phyloP scores from a whole-genome alignment of 37 sponge, comb jelly and placozoan species.

The Spongia lamella region DNA sequence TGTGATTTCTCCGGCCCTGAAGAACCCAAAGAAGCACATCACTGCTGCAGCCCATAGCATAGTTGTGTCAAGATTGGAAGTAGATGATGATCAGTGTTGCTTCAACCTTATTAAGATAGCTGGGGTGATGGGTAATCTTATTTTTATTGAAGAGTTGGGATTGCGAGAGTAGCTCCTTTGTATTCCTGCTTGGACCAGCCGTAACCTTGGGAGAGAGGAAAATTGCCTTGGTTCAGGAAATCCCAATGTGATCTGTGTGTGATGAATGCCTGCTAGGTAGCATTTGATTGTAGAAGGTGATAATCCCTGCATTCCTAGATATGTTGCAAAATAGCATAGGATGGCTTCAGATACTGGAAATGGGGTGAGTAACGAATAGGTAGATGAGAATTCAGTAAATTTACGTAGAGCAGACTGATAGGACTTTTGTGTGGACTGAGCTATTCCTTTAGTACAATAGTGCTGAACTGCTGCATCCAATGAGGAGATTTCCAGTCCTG shows the following conservation, averaged over 20 bases:
- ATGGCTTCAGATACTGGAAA: conserved; percentile 43
- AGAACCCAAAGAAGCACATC: too few species aligned
- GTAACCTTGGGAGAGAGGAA: conserved; percentile 39
- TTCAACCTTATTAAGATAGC: too few species aligned
- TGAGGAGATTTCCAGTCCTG: conserved; percentile 51
- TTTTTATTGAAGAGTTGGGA: not conserved
- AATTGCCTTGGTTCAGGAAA: conserved; percentile 33
- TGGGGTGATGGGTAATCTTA: too few species aligned
- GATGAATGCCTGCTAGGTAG: conserved; percentile 53
- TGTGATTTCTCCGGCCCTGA: too few species aligned
- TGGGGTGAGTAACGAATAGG: conserved; percentile 13
- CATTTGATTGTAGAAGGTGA: conserved; percentile 43
- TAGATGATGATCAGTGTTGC: too few species aligned
- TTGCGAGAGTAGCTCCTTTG: not conserved
- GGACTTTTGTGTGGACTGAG: conserved; percentile 41
- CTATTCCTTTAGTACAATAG: conserved; percentile 31
- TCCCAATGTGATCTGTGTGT: conserved; percentile 39
- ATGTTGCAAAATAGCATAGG: conserved; percentile 35
- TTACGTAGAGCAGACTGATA: conserved; percentile 30
- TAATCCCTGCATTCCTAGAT: conserved; percentile 22
- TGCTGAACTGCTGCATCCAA: conserved; percentile 47
- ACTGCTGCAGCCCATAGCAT: not conserved
- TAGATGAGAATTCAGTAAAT: conserved; percentile 33
- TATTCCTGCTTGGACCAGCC: conserved; percentile 41
- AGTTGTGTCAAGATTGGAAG: not conserved